Base-by-base conservation (phyloP, 2,888 invertebrate genomes). In the Hydropsyche betteni region DNA sequence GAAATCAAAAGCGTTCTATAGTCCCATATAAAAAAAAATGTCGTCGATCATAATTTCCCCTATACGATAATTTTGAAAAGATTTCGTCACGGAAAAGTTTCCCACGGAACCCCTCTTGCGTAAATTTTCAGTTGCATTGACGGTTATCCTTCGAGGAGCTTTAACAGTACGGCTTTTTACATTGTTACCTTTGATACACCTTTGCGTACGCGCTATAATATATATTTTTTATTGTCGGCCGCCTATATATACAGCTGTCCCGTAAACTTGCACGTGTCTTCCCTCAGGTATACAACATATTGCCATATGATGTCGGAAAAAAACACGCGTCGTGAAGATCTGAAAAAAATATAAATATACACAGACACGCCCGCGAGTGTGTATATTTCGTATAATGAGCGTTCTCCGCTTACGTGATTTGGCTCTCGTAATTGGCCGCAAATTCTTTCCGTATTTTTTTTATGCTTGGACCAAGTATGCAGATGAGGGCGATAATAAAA, bases 371-470 rank as follows among this genome's bases (percentile, higher is more conserved):
- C 24, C 16, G 14, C 16, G 8, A n/a, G 53, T 58, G 8, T 14
- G 16, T 24, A 8, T 58, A 24, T 58, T 8, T 58, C 44, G 44
- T 44, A 44, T 44, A 58, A 58, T 58, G 58, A 58, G 58, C 58
- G 58, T 58, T 58, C 58, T 58, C 24, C 16, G 58, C 58, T 58
- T 58, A 58, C 58, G 58, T 58, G 58, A 58, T 58, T 58, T 53
- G 14, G 0, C 8, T 24, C 24, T 24, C 16, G 58, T 58, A 58
- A 58, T 58, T 58, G 58, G 58, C 58, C 16, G 58, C 58, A 8
- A 58, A 58, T 58, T 58, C 58, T 58, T 58, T 10, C 8, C 5
- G 24, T 58, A 8, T 58, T 16, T 8, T n/a, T 58, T 58, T 58
- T 53, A 10, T 58, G n/a, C 24, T 1, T 24, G 24, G 4, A 24